Conservation (phyloP, 2,888 invertebrate species). For the Pteria penguin region DNA sequence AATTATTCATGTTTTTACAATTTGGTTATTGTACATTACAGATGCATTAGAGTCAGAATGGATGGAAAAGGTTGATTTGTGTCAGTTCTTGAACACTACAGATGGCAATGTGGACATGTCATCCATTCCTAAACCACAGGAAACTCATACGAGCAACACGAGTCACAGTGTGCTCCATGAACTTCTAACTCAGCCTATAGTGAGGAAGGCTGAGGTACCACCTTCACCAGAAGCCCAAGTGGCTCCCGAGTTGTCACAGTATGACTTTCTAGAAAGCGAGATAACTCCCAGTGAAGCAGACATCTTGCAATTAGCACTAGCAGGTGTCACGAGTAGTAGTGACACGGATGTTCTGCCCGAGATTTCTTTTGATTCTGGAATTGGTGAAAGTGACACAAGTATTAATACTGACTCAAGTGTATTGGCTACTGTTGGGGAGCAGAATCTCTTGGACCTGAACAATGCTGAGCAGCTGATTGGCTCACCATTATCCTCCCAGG, state of each 20-base stretch:
- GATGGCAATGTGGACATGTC: background rate
- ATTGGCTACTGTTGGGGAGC: background rate
- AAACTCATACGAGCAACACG: background rate
- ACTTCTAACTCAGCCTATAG: slow-evolving; percentile 37
- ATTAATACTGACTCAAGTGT: slow-evolving; percentile 7
- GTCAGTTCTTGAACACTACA: slow-evolving; percentile 50
- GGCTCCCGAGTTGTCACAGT: slow-evolving; percentile 2
- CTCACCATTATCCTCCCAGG: slow-evolving; percentile 58
- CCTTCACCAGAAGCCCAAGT: slow-evolving; percentile 8
- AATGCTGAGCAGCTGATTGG: slow-evolving; percentile 43
- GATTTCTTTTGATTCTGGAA: slow-evolving; percentile 20
- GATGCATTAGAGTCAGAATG: slow-evolving; percentile 65
- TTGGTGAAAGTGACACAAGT: background rate
- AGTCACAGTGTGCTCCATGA: slow-evolving; percentile 31
- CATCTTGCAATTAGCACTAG: background rate
- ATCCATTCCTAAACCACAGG: background rate
- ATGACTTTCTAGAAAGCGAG: slow-evolving; percentile 13
- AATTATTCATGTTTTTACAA: background rate
- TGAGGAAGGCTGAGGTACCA: slow-evolving; percentile 14
- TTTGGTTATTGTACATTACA: too few relatives aligned
- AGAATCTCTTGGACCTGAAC: slow-evolving; percentile 20
- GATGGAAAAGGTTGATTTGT: slow-evolving; percentile 69
- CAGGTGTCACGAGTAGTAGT: slow-evolving; percentile 11
- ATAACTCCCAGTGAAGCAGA: background rate
- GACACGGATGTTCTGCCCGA: slow-evolving; percentile 20